Percentiles rank a stretch among this genome's conserved stretches.
Conservation (phyloP, 2,888 invertebrate species). For the Selenia dentaria region DNA sequence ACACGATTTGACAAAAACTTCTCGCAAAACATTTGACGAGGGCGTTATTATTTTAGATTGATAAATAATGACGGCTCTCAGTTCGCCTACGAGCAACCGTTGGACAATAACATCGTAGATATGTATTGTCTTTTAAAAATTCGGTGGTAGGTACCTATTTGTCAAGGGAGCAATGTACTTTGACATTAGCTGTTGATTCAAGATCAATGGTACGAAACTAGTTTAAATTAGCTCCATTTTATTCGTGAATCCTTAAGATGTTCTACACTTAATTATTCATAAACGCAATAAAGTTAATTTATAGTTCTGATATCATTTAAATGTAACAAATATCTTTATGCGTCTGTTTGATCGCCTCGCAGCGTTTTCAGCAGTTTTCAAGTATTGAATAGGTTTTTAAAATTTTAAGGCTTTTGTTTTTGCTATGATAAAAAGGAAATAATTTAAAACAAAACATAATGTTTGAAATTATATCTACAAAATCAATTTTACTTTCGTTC, state of each 20-base stretch:
- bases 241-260: conserved; percentile 5
- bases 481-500: no score
- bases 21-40: conserved; percentile 49
- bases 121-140: conserved; percentile 33
- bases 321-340: no score
- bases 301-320: no score
- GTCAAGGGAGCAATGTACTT: conserved; percentile 49
- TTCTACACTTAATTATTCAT: conserved; percentile 1
- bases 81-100: conserved; percentile 50
- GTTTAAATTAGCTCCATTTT: conserved; percentile 18
- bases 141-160: conserved; percentile 27
- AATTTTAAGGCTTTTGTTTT: no score
- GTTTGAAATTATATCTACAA: no score
- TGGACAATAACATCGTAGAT: conserved; percentile 34
- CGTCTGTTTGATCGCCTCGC: no score
- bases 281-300: no score
- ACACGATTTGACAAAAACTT: conserved; percentile 49
- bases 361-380: no score
- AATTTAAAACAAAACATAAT: no score
- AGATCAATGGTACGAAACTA: conserved; percentile 36
- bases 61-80: conserved; percentile 59
- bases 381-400: no score
- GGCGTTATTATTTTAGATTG: conserved; percentile 69
- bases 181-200: conserved; percentile 47
- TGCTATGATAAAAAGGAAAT: no score